These are phyloP conservation scores for Drosophila cyrtoloma DNA, from an alignment of 2,888 invertebrate species.

Conservation along the genomic window DNA sequence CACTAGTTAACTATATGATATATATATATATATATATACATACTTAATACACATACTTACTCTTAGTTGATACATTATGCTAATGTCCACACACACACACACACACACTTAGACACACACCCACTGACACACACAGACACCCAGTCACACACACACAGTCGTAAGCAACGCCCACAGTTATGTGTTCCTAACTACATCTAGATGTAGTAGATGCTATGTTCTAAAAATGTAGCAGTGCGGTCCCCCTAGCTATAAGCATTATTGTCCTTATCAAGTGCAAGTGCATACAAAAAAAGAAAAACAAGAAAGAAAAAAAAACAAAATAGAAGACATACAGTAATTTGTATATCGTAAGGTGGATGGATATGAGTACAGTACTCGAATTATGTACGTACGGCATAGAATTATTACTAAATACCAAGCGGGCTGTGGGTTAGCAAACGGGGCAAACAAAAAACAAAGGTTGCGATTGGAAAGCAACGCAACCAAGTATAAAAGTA, in stretches of 20 bases:
- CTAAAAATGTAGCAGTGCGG: conserved; percentile 8
- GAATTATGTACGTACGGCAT: conserved; percentile 6
- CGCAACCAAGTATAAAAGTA: conserved; percentile 11
- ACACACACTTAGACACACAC: conserved; percentile 8
- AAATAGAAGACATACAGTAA: background rate
- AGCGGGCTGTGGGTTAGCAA: conserved; percentile 47
- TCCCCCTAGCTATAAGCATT: conserved; percentile 28
- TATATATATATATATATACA: background rate
- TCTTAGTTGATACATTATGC: conserved; percentile 20
- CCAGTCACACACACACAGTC: conserved; percentile 7
- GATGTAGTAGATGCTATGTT: conserved; percentile 17
- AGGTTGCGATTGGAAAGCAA: background rate
- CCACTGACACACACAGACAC: conserved; percentile 5
- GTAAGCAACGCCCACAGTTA: conserved; percentile 36
- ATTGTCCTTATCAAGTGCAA: background rate
- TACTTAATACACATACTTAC: conserved; percentile 6
- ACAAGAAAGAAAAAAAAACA: background rate
- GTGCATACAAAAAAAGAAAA: background rate
- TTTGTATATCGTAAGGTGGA: conserved; percentile 10
- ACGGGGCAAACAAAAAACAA: conserved; percentile 3
- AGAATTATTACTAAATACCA: conserved; percentile 26
- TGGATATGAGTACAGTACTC: conserved; percentile 16
- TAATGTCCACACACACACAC: background rate
- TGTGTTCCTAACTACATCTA: conserved; percentile 64
- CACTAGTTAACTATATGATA: conserved; percentile 30